These are phyloP conservation scores for Coleophora flavipennella DNA, from an alignment of 2,888 invertebrate genomes.

Conservation along the genomic window DNA sequence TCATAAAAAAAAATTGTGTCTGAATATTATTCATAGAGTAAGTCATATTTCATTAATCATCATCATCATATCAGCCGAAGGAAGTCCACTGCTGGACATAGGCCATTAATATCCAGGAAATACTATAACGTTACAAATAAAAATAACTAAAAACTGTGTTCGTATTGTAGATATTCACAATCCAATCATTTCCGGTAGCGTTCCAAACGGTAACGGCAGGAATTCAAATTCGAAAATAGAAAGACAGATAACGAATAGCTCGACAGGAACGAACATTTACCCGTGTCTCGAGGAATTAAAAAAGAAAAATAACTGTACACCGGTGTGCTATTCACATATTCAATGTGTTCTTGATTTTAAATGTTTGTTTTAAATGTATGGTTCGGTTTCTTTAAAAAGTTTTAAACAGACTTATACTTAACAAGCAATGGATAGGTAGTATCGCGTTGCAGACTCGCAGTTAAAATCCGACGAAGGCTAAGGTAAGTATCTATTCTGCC, in stretches of 20 bases:
- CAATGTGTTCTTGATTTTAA: no score
- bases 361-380: no score
- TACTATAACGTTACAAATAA: no score
- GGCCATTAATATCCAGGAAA: no score
- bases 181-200: conserved; percentile 39
- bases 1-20: no score
- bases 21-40: no score
- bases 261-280: conserved; percentile 20
- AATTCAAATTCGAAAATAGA: conserved; percentile 32
- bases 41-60: no score
- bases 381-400: background rate
- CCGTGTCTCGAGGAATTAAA: conserved; percentile 21
- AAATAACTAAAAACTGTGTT: no score
- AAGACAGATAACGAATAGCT: conserved; percentile 18
- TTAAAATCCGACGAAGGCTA: conserved; percentile 8
- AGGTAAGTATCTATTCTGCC: conserved; percentile 23
- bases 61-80: no score
- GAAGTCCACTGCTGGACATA: no score
- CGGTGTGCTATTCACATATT: background rate
- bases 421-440: conserved; percentile 7
- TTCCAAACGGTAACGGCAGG: conserved; percentile 13
- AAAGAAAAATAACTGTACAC: conserved; percentile 10
- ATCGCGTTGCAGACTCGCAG: background rate
- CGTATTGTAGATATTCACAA: conserved; percentile 20
- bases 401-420: background rate